A percentile compares a stretch with the other conserved stretches of the same genome.
phyloP scores from a whole-genome alignment of 2,888 invertebrate species.

The Limenitis camilla region DNA sequence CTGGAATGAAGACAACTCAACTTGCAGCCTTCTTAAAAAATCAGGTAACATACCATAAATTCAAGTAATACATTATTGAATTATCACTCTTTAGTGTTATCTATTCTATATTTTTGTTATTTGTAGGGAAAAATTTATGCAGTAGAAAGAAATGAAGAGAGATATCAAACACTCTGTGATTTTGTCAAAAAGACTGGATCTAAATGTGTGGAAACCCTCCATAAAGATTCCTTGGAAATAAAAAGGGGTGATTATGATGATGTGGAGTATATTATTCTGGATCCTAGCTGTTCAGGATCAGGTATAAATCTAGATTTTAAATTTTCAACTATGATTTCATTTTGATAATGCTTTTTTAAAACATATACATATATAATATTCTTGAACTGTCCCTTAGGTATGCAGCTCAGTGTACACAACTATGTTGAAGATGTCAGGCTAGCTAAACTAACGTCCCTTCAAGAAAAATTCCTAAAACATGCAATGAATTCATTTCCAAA shows the following conservation, averaged over 20 bases:
- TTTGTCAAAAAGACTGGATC: slow-evolving; percentile 79
- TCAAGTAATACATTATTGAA: no score
- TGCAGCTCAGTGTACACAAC: slow-evolving; percentile 60
- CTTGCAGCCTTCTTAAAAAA: slow-evolving; percentile 88
- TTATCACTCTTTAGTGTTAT: no score
- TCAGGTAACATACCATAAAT: slow-evolving; percentile 66
- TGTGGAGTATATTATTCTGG: slow-evolving; percentile 93
- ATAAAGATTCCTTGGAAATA: slow-evolving; percentile 83
- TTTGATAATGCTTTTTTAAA: neutral
- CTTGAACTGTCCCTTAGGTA: slow-evolving; percentile 35
- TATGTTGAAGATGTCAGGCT: slow-evolving; percentile 72
- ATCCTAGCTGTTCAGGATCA: slow-evolving; percentile 97
- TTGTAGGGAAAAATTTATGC: slow-evolving; percentile 84
- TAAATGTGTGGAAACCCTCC: slow-evolving; percentile 78
- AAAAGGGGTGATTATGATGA: slow-evolving; percentile 75
- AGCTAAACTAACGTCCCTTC: slow-evolving; percentile 81
- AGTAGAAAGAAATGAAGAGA: slow-evolving; percentile 81
- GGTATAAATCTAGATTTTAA: slow-evolving; percentile 66
- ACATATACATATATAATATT: neutral
- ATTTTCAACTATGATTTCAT: neutral
- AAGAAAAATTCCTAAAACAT: slow-evolving; percentile 88
- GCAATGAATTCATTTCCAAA: slow-evolving; percentile 89
- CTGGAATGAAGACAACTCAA: slow-evolving; percentile 97
- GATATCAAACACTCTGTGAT: slow-evolving; percentile 79
- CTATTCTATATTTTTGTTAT: neutral